Evolutionary conservation across 30 jellyfish, hydroid and myxozoan species (phyloP).

Genomic region (Cassiopea xamachana): DNA sequence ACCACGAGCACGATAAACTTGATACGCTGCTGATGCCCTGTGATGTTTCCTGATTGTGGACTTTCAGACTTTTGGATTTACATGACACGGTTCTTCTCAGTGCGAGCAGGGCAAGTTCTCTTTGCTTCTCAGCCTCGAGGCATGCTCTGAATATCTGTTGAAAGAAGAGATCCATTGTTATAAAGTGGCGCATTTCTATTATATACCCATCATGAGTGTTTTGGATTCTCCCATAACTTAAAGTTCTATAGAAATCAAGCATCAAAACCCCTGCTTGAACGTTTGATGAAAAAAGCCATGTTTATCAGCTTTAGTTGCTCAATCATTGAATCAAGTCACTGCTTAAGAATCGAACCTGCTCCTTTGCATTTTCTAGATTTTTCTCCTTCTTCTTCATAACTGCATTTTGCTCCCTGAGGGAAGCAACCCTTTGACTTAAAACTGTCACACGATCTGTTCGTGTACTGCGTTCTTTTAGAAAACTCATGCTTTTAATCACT

Average conservation of each 20-base stretch:
- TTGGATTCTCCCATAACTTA: neutral
- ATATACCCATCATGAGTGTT: neutral
- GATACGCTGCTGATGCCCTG: neutral
- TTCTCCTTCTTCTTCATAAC: neutral
- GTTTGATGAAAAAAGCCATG: neutral
- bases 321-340: neutral
- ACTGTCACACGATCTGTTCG: neutral
- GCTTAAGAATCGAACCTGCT: neutral
- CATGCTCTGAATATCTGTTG: constrained; percentile 1
- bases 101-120: neutral
- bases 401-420: neutral
- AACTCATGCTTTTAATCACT: neutral
- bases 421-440: neutral
- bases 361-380: neutral
- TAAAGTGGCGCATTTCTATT: neutral
- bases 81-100: neutral
- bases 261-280: neutral
- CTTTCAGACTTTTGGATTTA: neutral
- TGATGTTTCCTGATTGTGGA: neutral
- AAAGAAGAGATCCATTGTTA: neutral
- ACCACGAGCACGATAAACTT: neutral
- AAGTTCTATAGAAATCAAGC: neutral
- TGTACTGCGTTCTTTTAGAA: neutral
- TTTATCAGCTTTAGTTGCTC: neutral
- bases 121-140: neutral